Percentiles rank a stretch among this genome's conserved stretches.
These are phyloP conservation scores for Sthenelais limicola DNA, from an alignment of 2,888 invertebrate species.

Conservation along the genomic window DNA sequence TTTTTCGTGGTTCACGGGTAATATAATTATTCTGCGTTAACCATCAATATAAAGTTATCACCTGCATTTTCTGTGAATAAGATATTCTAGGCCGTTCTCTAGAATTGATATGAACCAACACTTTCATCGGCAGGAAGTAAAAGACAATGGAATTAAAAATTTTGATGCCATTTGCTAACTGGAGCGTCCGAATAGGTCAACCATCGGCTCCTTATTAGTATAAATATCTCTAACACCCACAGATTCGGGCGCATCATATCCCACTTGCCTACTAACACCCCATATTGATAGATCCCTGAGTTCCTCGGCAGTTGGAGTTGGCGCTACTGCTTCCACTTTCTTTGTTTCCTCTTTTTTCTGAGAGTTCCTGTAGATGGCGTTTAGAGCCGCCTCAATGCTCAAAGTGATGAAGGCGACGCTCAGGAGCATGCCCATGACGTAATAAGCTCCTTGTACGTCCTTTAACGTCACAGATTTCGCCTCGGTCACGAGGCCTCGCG, in stretches of 20 bases:
- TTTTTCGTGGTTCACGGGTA: no score
- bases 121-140: no score
- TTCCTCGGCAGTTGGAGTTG: not conserved
- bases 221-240: conserved; percentile 11
- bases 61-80: no score
- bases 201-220: conserved; percentile 19
- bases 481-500: conserved; percentile 41
- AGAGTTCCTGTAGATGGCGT: not conserved
- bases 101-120: no score
- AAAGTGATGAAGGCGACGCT: conserved; percentile 28
- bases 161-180: no score
- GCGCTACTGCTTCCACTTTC: not conserved
- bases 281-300: not conserved
- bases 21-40: no score
- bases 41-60: no score
- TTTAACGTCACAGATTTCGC: conserved; percentile 45
- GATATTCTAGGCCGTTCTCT: no score
- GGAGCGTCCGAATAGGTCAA: conserved; percentile 16
- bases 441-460: conserved; percentile 49
- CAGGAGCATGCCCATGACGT: conserved; percentile 41
- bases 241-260: not conserved
- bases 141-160: no score
- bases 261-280: not conserved
- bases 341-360: not conserved
- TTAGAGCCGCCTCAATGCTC: conserved; percentile 34